phyloP scores from a whole-genome alignment of 2,797 vertebrate species.

The Amazona ochrocephala region DNA sequence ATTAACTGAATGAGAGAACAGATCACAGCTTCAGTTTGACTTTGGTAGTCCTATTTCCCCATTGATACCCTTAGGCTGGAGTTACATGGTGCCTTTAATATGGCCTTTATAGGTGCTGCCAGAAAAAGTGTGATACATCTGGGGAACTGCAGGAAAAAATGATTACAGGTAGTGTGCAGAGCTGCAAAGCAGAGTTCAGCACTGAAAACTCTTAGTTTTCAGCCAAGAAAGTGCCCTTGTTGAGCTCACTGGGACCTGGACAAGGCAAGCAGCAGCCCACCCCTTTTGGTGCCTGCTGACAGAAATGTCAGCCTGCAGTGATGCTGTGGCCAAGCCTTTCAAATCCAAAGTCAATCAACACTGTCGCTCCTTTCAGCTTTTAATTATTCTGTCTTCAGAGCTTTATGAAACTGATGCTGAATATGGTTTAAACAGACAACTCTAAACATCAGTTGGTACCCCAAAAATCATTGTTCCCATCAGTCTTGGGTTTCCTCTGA shows the following conservation, averaged over 20 bases:
- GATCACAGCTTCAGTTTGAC: not conserved
- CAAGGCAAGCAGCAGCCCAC: not conserved
- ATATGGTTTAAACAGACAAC: not conserved
- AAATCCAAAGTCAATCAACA: not conserved
- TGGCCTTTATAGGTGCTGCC: not conserved
- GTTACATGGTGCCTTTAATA: not conserved
- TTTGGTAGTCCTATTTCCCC: not conserved
- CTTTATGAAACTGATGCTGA: not conserved
- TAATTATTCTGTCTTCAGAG: not conserved
- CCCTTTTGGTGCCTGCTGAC: not conserved
- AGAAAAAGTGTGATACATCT: not conserved
- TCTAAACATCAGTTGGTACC: not conserved
- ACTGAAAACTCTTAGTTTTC: not conserved
- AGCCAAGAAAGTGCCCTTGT: not conserved
- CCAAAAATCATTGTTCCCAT: not conserved
- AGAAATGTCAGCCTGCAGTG: not conserved
- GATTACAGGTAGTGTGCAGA: rapidly evolving
- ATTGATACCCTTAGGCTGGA: not conserved
- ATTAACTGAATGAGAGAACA: not conserved
- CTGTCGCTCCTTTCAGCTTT: not conserved
- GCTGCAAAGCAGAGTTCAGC: not conserved
- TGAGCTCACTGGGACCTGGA: not conserved
- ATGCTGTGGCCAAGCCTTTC: not conserved
- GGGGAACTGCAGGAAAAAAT: not conserved
- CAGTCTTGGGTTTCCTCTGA: not conserved